phyloP scores from a whole-genome alignment of 2,888 invertebrate species.

The Lycocerus yunnanus region DNA sequence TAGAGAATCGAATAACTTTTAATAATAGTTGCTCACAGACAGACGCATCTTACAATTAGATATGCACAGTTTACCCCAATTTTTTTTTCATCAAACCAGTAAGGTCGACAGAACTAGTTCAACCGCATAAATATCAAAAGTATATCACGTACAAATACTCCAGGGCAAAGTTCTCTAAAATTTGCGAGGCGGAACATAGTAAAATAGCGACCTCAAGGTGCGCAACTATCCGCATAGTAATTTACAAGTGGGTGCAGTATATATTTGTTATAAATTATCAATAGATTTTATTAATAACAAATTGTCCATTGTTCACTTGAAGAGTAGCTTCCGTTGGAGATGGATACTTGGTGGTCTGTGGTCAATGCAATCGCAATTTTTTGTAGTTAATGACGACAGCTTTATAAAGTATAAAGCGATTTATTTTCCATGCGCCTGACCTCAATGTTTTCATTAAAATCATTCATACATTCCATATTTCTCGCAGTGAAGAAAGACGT shows the following conservation, averaged over 20 bases:
- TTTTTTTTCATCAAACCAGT: not conserved
- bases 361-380: not conserved
- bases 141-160: not conserved
- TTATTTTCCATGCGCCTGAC: not conserved
- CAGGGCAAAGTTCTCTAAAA: not conserved
- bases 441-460: not conserved
- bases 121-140: not conserved
- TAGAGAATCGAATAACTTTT: no score
- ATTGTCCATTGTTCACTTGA: not conserved
- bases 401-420: not conserved
- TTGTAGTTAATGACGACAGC: not conserved
- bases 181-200: not conserved
- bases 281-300: no score
- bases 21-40: not conserved
- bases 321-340: not conserved
- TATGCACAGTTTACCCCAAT: not conserved
- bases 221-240: not conserved
- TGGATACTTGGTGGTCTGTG: not conserved
- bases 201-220: not conserved
- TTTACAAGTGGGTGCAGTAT: not conserved
- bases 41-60: not conserved
- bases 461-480: not conserved
- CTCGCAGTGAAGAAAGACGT: no score
- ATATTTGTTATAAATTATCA: not conserved
- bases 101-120: not conserved